Evolutionary conservation across 2,888 invertebrate species (phyloP), one percentile per base, ranked within the genome.

Genomic region (Trachelus troglodyta): DNA sequence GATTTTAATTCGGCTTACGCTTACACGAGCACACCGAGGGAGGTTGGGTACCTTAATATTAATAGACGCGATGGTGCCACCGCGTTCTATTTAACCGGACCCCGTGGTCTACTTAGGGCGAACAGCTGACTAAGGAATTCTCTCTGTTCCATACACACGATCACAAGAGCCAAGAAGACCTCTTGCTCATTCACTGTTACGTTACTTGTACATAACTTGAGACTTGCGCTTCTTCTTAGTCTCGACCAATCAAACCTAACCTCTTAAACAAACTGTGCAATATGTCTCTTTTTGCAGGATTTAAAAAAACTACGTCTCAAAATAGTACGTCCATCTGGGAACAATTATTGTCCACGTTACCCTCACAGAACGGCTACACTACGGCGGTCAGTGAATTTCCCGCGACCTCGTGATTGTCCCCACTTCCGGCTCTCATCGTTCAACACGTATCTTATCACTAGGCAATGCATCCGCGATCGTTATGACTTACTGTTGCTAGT

Each of bases 101-200:
- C 71, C 34, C 71, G 71, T 34, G 71, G 34, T 71, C 71, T 71
- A 71, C 71, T 71, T 71, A 31, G 12, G 34, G 33, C 33, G 71
- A 71, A 71, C 71, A 12, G 71, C 71, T 71, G 71, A 71, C 33
- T 71, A 71, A 71, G 71, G 71, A 71, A 31, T 71, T 33, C 71
- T 71, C 71, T 30, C 30, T 56, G 23, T 56, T 56, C 56, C 56
- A 40, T 40, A 40, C 15, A 40, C 15, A 40, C 15, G 15, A 40
- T 40, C 40, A 15, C 15, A 40, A 15, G 40, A 56, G 56, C 56
- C 56, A 56, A 56, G 40, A 56, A 56, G 56, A 56, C 56, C 56
- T 56, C 56, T 56, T 56, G 56, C 56, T 56, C 56, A 56, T 56
- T 56, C 56, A 23, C 56, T 56, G 56, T 56, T 56, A 56, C 56